Evolutionary conservation across 1,140 invertebrate genomes (phyloP).

Genomic region (Arctopsyche grandis): DNA sequence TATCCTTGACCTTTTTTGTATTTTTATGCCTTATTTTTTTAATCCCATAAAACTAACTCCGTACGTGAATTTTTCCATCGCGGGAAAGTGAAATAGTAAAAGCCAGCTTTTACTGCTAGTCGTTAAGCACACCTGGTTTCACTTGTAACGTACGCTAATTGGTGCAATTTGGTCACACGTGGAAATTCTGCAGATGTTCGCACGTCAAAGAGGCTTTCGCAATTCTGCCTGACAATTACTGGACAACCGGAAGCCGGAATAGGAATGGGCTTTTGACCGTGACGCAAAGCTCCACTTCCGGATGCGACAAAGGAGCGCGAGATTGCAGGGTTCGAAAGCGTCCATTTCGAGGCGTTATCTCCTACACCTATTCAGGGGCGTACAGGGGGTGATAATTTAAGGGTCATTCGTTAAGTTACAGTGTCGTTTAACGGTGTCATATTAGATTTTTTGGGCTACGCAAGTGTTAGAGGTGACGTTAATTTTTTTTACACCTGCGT

Average conservation of each 20-base stretch:
- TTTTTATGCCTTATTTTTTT: background rate
- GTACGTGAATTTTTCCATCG: background rate
- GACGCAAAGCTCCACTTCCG: no score
- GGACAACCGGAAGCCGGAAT: no score
- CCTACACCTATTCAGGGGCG: no score
- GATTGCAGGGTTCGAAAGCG: no score
- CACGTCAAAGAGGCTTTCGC: no score
- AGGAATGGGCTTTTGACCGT: no score
- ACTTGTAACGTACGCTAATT: background rate
- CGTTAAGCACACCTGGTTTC: slow-evolving; percentile 11
- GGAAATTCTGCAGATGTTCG: background rate
- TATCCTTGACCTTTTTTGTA: background rate
- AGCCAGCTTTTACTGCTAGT: background rate
- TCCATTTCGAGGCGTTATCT: no score
- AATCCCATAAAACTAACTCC: slow-evolving; percentile 2
- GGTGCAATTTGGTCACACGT: background rate
- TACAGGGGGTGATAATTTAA: no score
- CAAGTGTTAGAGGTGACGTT: background rate
- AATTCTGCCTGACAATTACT: no score
- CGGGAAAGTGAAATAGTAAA: background rate
- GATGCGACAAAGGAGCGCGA: no score
- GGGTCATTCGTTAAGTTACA: background rate
- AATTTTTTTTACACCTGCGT: slow-evolving; percentile 9
- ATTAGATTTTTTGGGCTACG: background rate
- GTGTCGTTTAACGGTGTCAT: background rate